Evolutionary conservation across 2,888 invertebrate species (phyloP), one percentile per base, ranked within the genome.

Genomic region (Cyclophora punctaria): DNA sequence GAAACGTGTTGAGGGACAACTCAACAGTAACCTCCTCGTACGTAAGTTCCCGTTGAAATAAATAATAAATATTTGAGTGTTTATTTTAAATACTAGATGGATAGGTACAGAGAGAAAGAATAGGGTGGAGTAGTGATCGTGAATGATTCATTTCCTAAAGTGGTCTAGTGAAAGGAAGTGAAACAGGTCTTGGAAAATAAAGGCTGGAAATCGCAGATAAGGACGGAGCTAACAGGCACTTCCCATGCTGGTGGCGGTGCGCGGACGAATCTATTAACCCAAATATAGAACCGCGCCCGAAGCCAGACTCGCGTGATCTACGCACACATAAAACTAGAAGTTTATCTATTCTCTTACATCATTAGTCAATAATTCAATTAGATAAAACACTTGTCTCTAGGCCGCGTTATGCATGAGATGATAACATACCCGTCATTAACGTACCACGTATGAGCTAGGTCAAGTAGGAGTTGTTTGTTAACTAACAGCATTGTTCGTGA

Each of bases 241-340:
- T 87, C 87, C 87, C 76, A 83, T 83, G 73, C 66, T 75, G 73
- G 72, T 71, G 67, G 69, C 79, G 69, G 72, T 67, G 75, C 72
- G 78, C 85, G 88, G 88, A 87, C 85, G 86, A 83, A 84, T 83
- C 87, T 79, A 88, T 87, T 88, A 86, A 87, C 88, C 88, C 85
- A 87, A 85, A 88, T 87, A 84, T 83, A 87, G 81, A 77, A 81
- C 85, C 86, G 72, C 85, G 77, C 84, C 85, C 81, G 79, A 73
- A 70, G 68, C 67, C 59, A 59, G 56, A 66, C 73, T 77, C 71
- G 75, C 80, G 73, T 73, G 74, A 68, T 69, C 63, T 67, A 66
- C 63, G 69, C 69, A 70, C 66, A 66, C 62, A 34, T 47, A 41
- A 43, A 44, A 50, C 6, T 60, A 46, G 33, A 33, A 48, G 42